These are phyloP conservation scores for Chiloscyllium punctatum DNA, from an alignment of 2,797 vertebrate species.

Conservation along the genomic window DNA sequence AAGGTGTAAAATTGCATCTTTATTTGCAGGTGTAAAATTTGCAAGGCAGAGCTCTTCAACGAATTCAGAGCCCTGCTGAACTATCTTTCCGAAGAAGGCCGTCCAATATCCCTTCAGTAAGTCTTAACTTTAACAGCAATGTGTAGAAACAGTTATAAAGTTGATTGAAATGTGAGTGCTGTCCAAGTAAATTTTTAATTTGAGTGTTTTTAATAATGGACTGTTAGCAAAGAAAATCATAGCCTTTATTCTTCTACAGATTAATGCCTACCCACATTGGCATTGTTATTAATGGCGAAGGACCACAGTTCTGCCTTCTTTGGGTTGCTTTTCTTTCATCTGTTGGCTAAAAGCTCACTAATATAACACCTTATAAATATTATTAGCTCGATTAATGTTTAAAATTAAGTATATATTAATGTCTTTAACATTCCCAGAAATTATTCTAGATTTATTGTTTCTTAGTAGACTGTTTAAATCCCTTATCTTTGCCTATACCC, in stretches of 20 bases:
- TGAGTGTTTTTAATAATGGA: neutral
- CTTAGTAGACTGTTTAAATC: neutral
- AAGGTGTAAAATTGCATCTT: neutral
- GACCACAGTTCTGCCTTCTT: neutral
- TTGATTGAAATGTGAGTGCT: neutral
- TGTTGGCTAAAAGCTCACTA: neutral
- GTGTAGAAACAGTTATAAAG: neutral
- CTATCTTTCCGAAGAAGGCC: conserved; percentile 57
- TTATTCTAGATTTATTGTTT: neutral
- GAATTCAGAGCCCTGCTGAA: conserved; percentile 69
- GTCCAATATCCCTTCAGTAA: conserved; percentile 80
- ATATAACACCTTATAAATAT: neutral
- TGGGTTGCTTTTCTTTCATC: neutral
- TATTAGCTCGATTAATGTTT: neutral
- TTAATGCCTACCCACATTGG: neutral
- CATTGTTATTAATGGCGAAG: neutral
- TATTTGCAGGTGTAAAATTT: conserved; percentile 31
- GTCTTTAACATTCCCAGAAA: neutral
- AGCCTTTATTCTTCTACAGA: neutral
- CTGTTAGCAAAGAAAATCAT: conserved; percentile 2
- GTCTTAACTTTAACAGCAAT: conserved; percentile 6
- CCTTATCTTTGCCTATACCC: neutral
- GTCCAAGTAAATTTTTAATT: neutral
- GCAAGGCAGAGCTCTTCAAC: conserved; percentile 80
- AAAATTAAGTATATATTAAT: neutral